Evolutionary conservation across 2,888 invertebrate genomes (phyloP).

Genomic region (Phlogophora meticulosa): DNA sequence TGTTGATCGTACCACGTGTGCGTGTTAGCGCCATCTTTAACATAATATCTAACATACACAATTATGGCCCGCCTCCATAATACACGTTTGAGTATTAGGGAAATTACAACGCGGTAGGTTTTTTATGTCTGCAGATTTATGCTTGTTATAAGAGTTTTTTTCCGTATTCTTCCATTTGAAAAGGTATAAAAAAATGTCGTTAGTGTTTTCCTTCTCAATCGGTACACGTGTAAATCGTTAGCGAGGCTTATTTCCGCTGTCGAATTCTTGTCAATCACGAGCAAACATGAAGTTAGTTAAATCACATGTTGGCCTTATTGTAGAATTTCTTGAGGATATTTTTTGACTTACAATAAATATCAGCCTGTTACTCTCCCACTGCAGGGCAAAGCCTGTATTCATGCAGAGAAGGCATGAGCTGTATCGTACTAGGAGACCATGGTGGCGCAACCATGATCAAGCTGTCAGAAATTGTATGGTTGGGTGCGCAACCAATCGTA

Average conservation of each 20-base stretch:
- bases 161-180: neutral
- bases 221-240: neutral
- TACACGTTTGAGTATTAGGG: slow-evolving; percentile 3
- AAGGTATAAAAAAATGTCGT: neutral
- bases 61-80: slow-evolving; percentile 14
- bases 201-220: neutral
- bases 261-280: neutral
- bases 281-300: too few relatives aligned
- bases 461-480: too few relatives aligned
- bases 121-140: slow-evolving; percentile 1
- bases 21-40: slow-evolving; percentile 4
- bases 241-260: neutral
- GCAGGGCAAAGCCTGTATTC: too few relatives aligned
- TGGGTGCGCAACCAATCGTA: too few relatives aligned
- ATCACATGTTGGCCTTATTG: too few relatives aligned
- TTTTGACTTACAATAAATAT: neutral
- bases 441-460: too few relatives aligned
- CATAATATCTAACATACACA: slow-evolving; percentile 8
- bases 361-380: too few relatives aligned
- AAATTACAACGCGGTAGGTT: neutral
- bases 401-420: too few relatives aligned
- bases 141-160: slow-evolving; percentile 7
- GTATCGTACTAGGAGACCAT: too few relatives aligned
- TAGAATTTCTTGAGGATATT: neutral
- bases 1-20: slow-evolving; percentile 20